A percentile compares a stretch with the other conserved stretches of the same genome.
phyloP scores from a whole-genome alignment of 1,140 invertebrate species.

The Penaeus chinensis region DNA sequence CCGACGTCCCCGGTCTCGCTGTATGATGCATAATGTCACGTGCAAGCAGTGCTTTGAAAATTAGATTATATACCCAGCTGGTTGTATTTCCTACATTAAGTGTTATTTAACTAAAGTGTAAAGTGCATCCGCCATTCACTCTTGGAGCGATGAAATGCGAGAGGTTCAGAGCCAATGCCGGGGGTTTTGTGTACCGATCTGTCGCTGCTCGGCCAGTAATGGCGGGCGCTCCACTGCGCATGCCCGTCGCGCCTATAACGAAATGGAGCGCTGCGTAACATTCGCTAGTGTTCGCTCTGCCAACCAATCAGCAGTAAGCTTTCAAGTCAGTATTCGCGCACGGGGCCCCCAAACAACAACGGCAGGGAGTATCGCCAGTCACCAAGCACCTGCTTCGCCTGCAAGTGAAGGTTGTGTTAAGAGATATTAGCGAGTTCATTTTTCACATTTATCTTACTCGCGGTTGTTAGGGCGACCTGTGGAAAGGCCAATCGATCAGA shows the following conservation, averaged over 20 bases:
- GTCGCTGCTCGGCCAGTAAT: constrained; percentile 27
- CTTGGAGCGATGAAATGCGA: too few relatives aligned
- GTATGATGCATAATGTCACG: constrained; percentile 42
- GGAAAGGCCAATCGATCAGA: constrained; percentile 34
- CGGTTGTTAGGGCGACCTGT: too few relatives aligned
- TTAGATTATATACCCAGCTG: neutral
- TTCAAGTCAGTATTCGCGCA: constrained; percentile 56
- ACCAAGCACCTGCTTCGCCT: constrained; percentile 39
- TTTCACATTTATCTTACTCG: constrained; percentile 17
- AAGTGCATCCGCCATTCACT: too few relatives aligned
- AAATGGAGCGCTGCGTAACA: constrained; percentile 61
- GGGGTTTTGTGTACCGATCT: constrained; percentile 11
- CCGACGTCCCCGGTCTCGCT: constrained; percentile 13
- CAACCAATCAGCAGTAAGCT: constrained; percentile 59
- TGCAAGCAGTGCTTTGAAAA: constrained; percentile 20
- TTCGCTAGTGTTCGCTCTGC: constrained; percentile 60
- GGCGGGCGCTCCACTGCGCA: constrained; percentile 54
- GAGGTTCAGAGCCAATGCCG: too few relatives aligned
- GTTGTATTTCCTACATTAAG: neutral
- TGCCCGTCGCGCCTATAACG: constrained; percentile 62
- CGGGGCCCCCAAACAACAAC: constrained; percentile 53
- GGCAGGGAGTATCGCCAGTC: constrained; percentile 41
- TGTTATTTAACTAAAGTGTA: neutral
- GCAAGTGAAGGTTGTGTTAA: constrained; percentile 30
- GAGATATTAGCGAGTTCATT: constrained; percentile 18